Percentiles rank a stretch among this genome's conserved stretches.
These are phyloP conservation scores for Otus sunia DNA, from an alignment of 2,113 vertebrate genomes.

Conservation along the genomic window DNA sequence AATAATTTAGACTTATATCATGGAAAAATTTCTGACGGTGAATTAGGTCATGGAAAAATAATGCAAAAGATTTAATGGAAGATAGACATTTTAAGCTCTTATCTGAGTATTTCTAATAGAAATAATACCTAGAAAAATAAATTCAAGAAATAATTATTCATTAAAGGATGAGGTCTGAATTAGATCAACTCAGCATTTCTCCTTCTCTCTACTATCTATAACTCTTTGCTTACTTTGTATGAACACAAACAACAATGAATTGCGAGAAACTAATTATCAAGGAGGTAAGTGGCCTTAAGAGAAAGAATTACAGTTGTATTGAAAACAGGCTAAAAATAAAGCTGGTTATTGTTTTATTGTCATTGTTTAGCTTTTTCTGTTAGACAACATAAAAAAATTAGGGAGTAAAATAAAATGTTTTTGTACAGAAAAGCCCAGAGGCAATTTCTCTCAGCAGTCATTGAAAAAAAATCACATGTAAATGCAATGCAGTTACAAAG, in stretches of 20 bases:
- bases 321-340: background rate
- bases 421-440: background rate
- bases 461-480: background rate
- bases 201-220: background rate
- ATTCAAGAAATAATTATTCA: background rate
- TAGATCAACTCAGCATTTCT: background rate
- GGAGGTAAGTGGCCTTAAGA: background rate
- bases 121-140: background rate
- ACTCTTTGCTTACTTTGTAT: background rate
- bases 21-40: background rate
- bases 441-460: background rate
- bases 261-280: background rate
- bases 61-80: background rate
- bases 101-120: background rate
- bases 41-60: background rate
- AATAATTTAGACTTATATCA: background rate
- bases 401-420: background rate
- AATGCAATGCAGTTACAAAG: background rate
- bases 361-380: background rate
- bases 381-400: background rate
- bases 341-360: background rate
- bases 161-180: background rate
- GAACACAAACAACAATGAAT: background rate
- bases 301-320: background rate
- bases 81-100: background rate